These are phyloP conservation scores for Rhinatrema bivittatum DNA, from an alignment of 2,797 vertebrate species.

Conservation along the genomic window DNA sequence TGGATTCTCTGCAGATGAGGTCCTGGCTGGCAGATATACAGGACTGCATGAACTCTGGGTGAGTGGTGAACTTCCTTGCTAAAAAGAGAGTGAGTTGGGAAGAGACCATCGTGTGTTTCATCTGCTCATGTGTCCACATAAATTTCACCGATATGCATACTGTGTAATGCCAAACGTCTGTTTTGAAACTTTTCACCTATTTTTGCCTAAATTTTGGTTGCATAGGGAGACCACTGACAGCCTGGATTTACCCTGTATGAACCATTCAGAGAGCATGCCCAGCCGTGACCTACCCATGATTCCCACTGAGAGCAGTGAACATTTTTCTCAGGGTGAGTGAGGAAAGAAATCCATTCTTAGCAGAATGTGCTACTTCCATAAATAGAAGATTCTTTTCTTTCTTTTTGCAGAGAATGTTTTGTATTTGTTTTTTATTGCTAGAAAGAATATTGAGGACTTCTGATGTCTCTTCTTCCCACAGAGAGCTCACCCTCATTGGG, in stretches of 20 bases:
- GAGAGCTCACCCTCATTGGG: not conserved
- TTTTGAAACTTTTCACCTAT: no score
- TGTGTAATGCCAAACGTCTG: no score
- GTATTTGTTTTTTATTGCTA: no score
- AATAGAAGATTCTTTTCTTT: no score
- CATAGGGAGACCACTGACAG: conserved; percentile 66
- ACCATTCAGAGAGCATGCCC: conserved; percentile 62
- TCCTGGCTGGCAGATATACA: conserved; percentile 88
- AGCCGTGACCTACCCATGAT: conserved; percentile 64
- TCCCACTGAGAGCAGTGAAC: conserved; percentile 66
- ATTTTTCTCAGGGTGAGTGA: conserved; percentile 74
- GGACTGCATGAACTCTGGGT: conserved; percentile 79
- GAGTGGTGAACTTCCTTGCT: not conserved
- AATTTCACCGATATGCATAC: no score
- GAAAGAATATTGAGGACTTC: no score
- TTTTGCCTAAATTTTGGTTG: not conserved
- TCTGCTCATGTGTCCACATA: no score
- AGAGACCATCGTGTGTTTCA: no score
- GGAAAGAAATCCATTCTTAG: no score
- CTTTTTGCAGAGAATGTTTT: no score
- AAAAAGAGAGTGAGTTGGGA: not conserved
- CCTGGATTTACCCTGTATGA: conserved; percentile 57
- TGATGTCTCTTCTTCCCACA: no score
- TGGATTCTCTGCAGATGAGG: conserved; percentile 78
- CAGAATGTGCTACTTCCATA: no score